A percentile compares a stretch with the other conserved stretches of the same genome.
phyloP scores from a whole-genome alignment of 2,888 invertebrate genomes.

The Pandemis heparana region DNA sequence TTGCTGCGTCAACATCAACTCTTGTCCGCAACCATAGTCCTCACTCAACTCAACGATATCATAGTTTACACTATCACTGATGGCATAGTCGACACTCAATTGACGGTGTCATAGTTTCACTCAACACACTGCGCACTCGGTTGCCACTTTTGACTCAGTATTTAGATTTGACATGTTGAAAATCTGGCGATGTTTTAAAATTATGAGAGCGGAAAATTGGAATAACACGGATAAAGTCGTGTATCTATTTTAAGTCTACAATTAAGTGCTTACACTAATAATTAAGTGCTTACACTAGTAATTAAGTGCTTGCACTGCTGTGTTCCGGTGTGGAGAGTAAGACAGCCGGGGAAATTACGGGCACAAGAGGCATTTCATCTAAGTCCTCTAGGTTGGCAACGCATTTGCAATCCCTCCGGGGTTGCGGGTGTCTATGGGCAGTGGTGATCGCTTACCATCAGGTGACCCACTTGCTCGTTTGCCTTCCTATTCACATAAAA shows the following conservation, averaged over 20 bases:
- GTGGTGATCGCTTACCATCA: too few relatives aligned
- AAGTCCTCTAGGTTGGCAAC: too few relatives aligned
- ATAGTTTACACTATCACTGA: slow-evolving; percentile 44
- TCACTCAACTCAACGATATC: slow-evolving; percentile 45
- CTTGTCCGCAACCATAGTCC: slow-evolving; percentile 52
- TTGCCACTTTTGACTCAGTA: background rate
- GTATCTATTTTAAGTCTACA: background rate
- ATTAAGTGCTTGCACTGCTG: too few relatives aligned
- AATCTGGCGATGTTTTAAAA: background rate
- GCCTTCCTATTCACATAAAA: too few relatives aligned
- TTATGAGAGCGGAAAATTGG: background rate
- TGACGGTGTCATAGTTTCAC: slow-evolving; percentile 26
- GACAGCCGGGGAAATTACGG: too few relatives aligned
- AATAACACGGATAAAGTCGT: background rate
- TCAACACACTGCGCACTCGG: slow-evolving; percentile 7
- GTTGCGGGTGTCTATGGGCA: too few relatives aligned
- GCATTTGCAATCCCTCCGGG: too few relatives aligned
- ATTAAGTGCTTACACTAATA: too few relatives aligned
- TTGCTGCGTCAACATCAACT: slow-evolving; percentile 67
- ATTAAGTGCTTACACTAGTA: too few relatives aligned
- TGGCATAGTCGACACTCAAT: slow-evolving; percentile 40
- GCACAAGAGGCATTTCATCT: too few relatives aligned
- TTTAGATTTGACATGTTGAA: background rate
- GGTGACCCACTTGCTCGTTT: too few relatives aligned
- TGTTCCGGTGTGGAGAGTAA: too few relatives aligned